phyloP scores from a whole-genome alignment of 2,113 vertebrate genomes.

The Labeo catla region DNA sequence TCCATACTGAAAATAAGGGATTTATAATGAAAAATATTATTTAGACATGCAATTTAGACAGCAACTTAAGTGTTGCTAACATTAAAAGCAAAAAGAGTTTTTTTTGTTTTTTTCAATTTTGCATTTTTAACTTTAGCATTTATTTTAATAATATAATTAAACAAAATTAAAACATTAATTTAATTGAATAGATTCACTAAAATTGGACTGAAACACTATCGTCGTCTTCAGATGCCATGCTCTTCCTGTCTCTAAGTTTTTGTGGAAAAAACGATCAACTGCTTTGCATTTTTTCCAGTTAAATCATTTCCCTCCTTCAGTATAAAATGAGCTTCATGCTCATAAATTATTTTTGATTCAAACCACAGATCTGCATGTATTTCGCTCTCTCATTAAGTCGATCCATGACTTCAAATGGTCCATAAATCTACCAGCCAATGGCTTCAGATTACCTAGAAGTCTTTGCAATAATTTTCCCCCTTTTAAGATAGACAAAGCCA shows the following conservation, averaged over 20 bases:
- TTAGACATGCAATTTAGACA: too few relatives aligned
- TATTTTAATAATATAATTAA: too few relatives aligned
- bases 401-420: background rate
- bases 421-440: background rate
- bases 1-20: too few relatives aligned
- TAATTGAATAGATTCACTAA: too few relatives aligned
- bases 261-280: background rate
- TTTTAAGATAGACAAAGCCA: background rate
- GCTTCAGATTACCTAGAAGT: constrained; percentile 11
- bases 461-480: background rate
- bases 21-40: too few relatives aligned
- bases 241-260: constrained; percentile 1
- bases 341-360: constrained; percentile 54
- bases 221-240: background rate
- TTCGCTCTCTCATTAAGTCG: constrained; percentile 37
- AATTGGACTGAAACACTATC: background rate
- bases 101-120: too few relatives aligned
- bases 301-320: constrained; percentile 10
- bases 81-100: too few relatives aligned
- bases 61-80: too few relatives aligned
- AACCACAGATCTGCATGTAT: constrained; percentile 42
- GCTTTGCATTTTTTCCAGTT: background rate
- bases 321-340: constrained; percentile 42
- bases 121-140: too few relatives aligned
- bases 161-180: too few relatives aligned